Percentiles rank a stretch among this genome's conserved stretches.
Evolutionary conservation across 2,888 invertebrate species (phyloP).

Genomic region (Cloeon dipterum): DNA sequence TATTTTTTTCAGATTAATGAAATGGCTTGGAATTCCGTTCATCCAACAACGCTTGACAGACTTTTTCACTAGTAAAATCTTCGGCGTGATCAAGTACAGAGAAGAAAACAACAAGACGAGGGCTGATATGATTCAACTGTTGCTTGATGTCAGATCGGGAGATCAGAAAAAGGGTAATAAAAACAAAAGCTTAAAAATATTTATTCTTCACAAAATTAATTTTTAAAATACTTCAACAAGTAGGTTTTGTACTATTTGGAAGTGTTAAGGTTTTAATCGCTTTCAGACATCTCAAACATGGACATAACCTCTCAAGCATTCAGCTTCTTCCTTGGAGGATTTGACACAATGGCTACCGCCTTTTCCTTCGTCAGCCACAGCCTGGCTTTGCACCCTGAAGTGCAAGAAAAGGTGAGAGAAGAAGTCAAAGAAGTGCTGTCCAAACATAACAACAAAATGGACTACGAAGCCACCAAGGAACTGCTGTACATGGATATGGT

Average conservation of each 20-base stretch:
- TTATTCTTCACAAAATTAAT: too few species aligned
- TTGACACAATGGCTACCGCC: slow-evolving; percentile 13
- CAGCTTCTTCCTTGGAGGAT: slow-evolving; percentile 14
- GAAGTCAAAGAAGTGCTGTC: not conserved
- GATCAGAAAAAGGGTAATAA: not conserved
- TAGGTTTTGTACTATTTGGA: too few species aligned
- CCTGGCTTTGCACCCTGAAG: slow-evolving; percentile 11
- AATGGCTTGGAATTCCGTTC: not conserved
- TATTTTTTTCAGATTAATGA: not conserved
- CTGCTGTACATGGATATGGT: slow-evolving; percentile 31
- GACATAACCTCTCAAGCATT: slow-evolving; percentile 9
- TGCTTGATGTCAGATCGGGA: not conserved
- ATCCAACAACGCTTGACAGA: slow-evolving; percentile 1
- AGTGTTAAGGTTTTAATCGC: too few species aligned
- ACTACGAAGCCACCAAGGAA: slow-evolving; percentile 20
- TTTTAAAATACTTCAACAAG: too few species aligned
- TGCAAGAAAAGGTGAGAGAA: not conserved
- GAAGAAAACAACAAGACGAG: slow-evolving; percentile 15
- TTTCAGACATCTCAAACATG: not conserved
- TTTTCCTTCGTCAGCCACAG: slow-evolving; percentile 11
- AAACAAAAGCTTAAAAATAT: too few species aligned
- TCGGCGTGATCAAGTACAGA: slow-evolving; percentile 22
- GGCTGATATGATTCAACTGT: not conserved
- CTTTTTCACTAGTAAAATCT: slow-evolving; percentile 23
- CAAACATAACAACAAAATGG: slow-evolving; percentile 13